Evolutionary conservation across 2,888 invertebrate genomes (phyloP), one percentile per base, ranked within the genome.

Genomic region (Stenolophus ochropezus): DNA sequence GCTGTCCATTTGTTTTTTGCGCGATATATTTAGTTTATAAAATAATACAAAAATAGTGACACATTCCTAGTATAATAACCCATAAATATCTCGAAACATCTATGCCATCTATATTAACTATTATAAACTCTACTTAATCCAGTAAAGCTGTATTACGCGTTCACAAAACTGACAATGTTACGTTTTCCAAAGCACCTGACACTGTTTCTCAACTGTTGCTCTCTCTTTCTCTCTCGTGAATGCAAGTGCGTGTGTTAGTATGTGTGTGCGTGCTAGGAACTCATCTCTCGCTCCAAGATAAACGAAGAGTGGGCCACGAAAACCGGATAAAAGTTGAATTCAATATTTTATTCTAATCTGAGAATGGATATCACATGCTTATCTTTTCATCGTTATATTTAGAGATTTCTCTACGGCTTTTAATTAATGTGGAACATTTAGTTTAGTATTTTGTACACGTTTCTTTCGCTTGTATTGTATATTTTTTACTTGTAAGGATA

Each of bases 351-450:
- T 75, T 75, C 53, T 53, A 75, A 75, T 75, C 53, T 51, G 27
- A 51, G 53, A 75, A 53, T 47, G 21, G 73, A 49, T 73, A 73
- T 51, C 25, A 74, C 25, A 21, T 25, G 61, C 61, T 77, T 77
- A 77, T 77, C 77, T 77, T 77, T 77, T 65, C 47, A 77, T 77
- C 77, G 77, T 61, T 77, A 77, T 77, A 77, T 61, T 77, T 77
- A 61, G 20, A 77, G 61, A 61, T 77, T 65, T 77, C 61, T 61
- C 77, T 65, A 53, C 53, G 75, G 21, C 53, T 75, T 75, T 33
- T 75, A 75, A 75, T 75, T 75, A 75, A 75, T 75, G 75, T 75
- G 47, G 51, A 75, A 51, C 75, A 75, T 75, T 75, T 53, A 73
- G 65, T 69, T 69, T 69, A 33, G 65, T 69, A 69, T 69, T 65